Base-by-base conservation (phyloP, 53 echinoderm and acorn worm genomes). In the Stichopus horrens region DNA sequence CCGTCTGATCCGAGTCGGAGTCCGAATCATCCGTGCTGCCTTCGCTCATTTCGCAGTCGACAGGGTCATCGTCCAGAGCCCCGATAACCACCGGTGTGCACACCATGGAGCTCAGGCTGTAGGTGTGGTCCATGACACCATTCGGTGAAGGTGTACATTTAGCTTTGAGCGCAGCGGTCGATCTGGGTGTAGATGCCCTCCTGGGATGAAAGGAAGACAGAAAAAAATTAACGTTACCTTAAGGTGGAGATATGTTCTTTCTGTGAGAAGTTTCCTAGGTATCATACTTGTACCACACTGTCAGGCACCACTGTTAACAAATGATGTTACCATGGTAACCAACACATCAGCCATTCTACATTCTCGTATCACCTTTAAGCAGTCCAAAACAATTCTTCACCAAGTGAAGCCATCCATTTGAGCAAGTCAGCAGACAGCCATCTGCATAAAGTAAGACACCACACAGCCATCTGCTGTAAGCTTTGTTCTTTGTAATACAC, bases 101-200 rank as follows among this genome's bases (percentile, higher is more conserved):
- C 51, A 97, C 87, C 55, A 88, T 91, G 51, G 96, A 92, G 87
- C 95, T 96, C 66, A 99, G 90, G 83, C 99, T 99, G 91, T 99
- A 99, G 83, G 99, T 99, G 74, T 99, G 99, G 89, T 99, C 99
- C 68, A 92, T 86, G 0, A 92, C 91, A 57, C 93, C 91, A 52
- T 92, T 88, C 9, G 95, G 95, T 8, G 96, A 93, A 55, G 98
- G 99, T 53, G 96, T 99, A 75, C 95, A 99, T 88, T 94, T 97
- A 58, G 92, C 94, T 77, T 93, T 92, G 10, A 95, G 89, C 58
- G 93, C 83, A 74, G 93, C 96, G 75, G 93, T 92, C 18, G 74
- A 92, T 74, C 83, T 84, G 8, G 95, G 96, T 1, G 95, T 95
- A 71, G 93, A 92, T 22, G 94, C 91, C 90, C 91, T 59, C 78